A percentile compares a stretch with the other conserved stretches of the same genome.
phyloP scores from a whole-genome alignment of 1,140 invertebrate species.

The Hylaeus volcanicus region DNA sequence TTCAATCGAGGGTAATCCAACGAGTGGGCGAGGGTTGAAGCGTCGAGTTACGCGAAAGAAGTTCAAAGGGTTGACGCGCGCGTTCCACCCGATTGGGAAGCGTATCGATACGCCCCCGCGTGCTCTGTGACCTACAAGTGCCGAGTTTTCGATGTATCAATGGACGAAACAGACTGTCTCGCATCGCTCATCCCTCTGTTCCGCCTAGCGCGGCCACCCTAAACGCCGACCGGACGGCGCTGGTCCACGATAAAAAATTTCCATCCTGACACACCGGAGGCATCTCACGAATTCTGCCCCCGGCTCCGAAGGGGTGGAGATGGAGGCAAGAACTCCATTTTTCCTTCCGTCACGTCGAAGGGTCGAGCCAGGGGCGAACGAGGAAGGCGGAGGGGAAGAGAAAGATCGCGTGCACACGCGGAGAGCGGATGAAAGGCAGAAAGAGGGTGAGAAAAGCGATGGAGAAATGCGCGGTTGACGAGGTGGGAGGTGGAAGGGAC shows the following conservation, averaged over 20 bases:
- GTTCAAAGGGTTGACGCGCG: neutral
- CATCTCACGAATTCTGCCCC: conserved; percentile 23
- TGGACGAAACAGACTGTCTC: conserved; percentile 36
- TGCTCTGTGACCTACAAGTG: conserved; percentile 49
- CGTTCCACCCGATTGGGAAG: conserved; percentile 5
- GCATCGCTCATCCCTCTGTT: conserved; percentile 21
- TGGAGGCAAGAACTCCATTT: conserved; percentile 11
- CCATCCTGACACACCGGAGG: conserved; percentile 26
- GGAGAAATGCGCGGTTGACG: too few species aligned
- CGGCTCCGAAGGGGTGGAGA: too few species aligned
- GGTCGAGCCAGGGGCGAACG: neutral
- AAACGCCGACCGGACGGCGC: neutral
- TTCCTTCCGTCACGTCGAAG: conserved; percentile 36
- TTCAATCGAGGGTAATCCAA: neutral
- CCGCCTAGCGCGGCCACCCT: neutral
- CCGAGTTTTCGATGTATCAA: conserved; percentile 47
- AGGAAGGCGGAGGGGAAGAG: neutral
- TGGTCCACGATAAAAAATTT: conserved; percentile 24
- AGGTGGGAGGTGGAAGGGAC: neutral
- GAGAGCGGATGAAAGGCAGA: too few species aligned
- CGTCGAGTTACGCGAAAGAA: neutral
- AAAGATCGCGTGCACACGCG: neutral
- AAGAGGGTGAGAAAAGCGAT: too few species aligned
- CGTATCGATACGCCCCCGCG: conserved; percentile 27
- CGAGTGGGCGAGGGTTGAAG: neutral